phyloP scores from a whole-genome alignment of 2,797 vertebrate species.

The Coendou prehensilis region DNA sequence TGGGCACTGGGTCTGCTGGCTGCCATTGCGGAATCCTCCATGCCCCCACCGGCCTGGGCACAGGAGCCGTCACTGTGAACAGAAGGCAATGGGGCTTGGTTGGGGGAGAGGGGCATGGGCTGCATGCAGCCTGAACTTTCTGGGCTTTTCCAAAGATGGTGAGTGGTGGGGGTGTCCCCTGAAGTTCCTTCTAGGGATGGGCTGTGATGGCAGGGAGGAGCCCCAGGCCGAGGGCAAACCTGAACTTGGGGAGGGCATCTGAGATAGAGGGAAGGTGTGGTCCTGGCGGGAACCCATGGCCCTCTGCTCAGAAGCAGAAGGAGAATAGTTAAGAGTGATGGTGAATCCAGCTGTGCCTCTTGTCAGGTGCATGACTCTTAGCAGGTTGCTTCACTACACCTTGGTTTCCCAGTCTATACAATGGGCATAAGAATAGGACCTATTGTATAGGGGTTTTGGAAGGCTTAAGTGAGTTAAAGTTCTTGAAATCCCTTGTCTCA shows the following conservation, averaged over 20 bases:
- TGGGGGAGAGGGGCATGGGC: constrained; percentile 70
- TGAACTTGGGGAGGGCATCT: background rate
- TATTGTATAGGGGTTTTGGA: background rate
- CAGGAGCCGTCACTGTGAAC: constrained; percentile 91
- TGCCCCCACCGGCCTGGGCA: constrained; percentile 89
- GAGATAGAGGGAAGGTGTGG: background rate
- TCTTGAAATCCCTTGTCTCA: background rate
- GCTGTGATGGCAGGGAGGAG: background rate
- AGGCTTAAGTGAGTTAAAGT: background rate
- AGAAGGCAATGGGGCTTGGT: constrained; percentile 90
- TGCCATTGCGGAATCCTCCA: constrained; percentile 89
- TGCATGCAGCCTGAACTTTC: constrained; percentile 59
- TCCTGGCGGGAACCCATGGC: background rate
- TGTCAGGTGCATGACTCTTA: background rate
- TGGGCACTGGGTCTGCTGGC: constrained; percentile 90
- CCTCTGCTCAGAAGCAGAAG: background rate
- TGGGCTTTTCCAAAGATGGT: background rate
- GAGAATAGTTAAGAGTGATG: background rate
- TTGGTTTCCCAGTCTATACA: background rate
- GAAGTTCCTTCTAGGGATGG: background rate
- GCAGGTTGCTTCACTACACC: background rate
- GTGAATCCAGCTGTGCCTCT: background rate
- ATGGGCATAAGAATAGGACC: background rate
- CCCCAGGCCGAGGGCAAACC: background rate
- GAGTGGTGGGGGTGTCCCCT: background rate